Evolutionary conservation across 2,113 vertebrate genomes (phyloP).

Genomic region (Antennarius striatus): DNA sequence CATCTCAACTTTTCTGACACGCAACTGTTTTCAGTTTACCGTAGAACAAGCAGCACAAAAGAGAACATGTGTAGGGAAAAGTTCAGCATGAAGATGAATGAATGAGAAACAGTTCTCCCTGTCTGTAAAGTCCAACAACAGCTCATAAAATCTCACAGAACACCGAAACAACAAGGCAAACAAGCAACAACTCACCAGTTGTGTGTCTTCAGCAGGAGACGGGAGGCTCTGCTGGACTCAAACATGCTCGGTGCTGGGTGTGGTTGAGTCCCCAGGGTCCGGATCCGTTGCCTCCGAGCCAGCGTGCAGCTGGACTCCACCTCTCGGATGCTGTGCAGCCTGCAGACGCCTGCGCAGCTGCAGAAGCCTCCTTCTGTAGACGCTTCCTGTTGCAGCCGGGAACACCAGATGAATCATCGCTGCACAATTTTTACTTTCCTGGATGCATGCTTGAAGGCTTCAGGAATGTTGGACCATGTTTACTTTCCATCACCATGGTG

Average conservation of each 20-base stretch:
- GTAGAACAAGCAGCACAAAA: too few species aligned
- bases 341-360: conserved; percentile 51
- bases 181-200: neutral
- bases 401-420: neutral
- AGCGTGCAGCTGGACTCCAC: conserved; percentile 41
- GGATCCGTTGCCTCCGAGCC: conserved; percentile 37
- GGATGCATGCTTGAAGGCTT: too few species aligned
- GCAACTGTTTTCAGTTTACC: too few species aligned
- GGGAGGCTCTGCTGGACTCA: neutral
- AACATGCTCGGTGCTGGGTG: conserved; percentile 47
- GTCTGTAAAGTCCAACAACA: conserved; percentile 3
- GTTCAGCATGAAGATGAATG: too few species aligned
- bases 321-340: conserved; percentile 19
- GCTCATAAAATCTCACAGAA: conserved; percentile 12
- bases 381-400: conserved; percentile 45
- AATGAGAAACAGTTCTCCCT: conserved; percentile 4
- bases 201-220: too few species aligned
- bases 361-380: conserved; percentile 60
- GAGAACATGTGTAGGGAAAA: too few species aligned
- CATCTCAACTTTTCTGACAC: too few species aligned
- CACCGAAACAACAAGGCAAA: conserved; percentile 26
- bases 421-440: too few species aligned
- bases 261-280: conserved; percentile 56
- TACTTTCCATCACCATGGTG: too few species aligned
- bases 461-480: too few species aligned